Evolutionary conservation across 2,113 vertebrate genomes (phyloP), one percentile per base, ranked within the genome.

Genomic region (Charadrius vociferus): DNA sequence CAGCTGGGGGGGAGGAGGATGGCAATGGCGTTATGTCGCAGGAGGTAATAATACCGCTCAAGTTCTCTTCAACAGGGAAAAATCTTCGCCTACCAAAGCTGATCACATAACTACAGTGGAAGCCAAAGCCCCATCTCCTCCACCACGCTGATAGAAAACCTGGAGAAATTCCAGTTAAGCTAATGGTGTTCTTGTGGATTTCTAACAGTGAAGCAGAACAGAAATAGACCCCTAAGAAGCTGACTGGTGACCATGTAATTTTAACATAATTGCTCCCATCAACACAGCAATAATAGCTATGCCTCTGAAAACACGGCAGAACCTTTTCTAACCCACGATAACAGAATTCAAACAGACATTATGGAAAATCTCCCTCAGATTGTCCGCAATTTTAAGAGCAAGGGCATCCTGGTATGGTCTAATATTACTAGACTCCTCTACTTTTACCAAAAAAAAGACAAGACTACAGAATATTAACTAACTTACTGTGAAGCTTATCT

Each of bases 321-420:
- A 78, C 16, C 23, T 91, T 74, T 94, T 37, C 73, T 89, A 92
- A 94, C 22, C 41, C 81, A 56, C n/a, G 78, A 21, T 37, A 80
- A 81, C 77, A 91, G 19, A 92, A 78, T 77, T 96, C 74, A 77
- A 80, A 95, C n/a, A 92, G 70, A 52, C 7, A 36, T 63, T 77
- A 95, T 34, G 58, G 70, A 88, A 86, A 93, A 73, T 78, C 70
- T 94, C 90, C 72, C 82, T 88, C 67, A 22, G 93, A 95, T 94
- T 96, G 93, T 96, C 93, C 2, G 92, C 90, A 94, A 91, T 95
- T 95, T 95, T 91, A 95, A 96, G 59, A 95, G 87, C 93, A 85
- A 93, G 90, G 90, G 80, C 66, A 85, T 88, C 85, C 72, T 81
- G 87, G 63, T 74, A 84, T 24, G 37, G 70, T 88, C 63, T 88